A percentile compares a stretch with the other conserved stretches of the same genome.
Conservation (phyloP, 2,113 vertebrate genomes). For the Thymallus thymallus region DNA sequence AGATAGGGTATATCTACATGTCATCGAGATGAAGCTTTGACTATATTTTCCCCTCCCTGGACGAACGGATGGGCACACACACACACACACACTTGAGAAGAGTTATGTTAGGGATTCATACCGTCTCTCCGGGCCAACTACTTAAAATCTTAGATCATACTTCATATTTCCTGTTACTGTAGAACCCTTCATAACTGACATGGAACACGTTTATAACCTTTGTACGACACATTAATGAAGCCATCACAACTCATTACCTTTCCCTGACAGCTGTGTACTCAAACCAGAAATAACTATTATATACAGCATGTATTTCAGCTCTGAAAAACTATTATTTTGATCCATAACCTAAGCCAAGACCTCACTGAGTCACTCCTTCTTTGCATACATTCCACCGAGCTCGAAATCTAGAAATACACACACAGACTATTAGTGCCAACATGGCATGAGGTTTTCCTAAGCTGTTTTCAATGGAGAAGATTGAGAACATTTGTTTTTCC, state of each 20-base stretch:
- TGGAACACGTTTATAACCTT: constrained; percentile 60
- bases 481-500: background rate
- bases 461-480: constrained; percentile 22
- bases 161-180: constrained; percentile 68
- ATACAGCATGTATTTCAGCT: constrained; percentile 48
- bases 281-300: constrained; percentile 34
- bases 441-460: constrained; percentile 37
- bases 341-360: background rate
- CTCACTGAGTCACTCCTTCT: constrained; percentile 43
- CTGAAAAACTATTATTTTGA: background rate
- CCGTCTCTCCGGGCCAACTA: background rate
- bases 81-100: constrained; percentile 10
- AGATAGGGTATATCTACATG: constrained; percentile 38
- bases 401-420: constrained; percentile 31
- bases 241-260: constrained; percentile 63
- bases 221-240: constrained; percentile 69
- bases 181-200: constrained; percentile 68
- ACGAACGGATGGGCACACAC: no score
- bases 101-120: background rate
- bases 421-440: constrained; percentile 40
- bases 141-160: constrained; percentile 43
- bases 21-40: constrained; percentile 50
- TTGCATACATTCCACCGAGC: constrained; percentile 33
- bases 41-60: constrained; percentile 41
- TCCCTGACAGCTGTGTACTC: constrained; percentile 40